Conservation (phyloP, 2,113 vertebrate genomes). For the Notothenia coriiceps region DNA sequence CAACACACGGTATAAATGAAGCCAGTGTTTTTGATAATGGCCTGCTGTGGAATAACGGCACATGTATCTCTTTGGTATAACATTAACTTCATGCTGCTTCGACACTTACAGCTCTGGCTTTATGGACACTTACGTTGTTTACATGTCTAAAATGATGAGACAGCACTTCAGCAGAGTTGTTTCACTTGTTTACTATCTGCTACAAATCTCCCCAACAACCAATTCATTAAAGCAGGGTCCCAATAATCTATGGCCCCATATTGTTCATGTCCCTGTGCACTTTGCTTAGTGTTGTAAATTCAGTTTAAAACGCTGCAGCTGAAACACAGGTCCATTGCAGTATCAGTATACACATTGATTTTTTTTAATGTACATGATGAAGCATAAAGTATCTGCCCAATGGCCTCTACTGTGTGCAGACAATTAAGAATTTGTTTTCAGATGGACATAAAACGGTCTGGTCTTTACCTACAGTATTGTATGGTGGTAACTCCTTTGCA, state of each 20-base stretch:
- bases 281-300: background rate
- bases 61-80: conserved; percentile 6
- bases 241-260: conserved; percentile 21
- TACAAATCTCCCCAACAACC: conserved; percentile 52
- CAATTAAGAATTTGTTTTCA: conserved; percentile 16
- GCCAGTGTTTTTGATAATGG: background rate
- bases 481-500: conserved; percentile 7
- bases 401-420: conserved; percentile 21
- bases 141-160: conserved; percentile 52
- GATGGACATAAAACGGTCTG: conserved; percentile 18
- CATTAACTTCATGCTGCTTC: conserved; percentile 10
- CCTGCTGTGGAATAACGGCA: conserved; percentile 1
- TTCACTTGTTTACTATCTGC: conserved; percentile 38
- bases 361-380: conserved; percentile 30
- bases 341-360: background rate
- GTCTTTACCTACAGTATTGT: conserved; percentile 26
- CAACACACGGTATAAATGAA: conserved; percentile 7
- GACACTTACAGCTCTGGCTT: conserved; percentile 8
- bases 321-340: background rate
- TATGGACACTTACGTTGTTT: conserved; percentile 30
- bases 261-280: conserved; percentile 2
- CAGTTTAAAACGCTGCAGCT: background rate
- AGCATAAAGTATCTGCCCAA: conserved; percentile 14
- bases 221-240: conserved; percentile 49
- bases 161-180: conserved; percentile 52